A percentile compares a stretch with the other conserved stretches of the same genome.
phyloP scores from a whole-genome alignment of 2,113 vertebrate species.

The Daphoenositta chrysoptera region DNA sequence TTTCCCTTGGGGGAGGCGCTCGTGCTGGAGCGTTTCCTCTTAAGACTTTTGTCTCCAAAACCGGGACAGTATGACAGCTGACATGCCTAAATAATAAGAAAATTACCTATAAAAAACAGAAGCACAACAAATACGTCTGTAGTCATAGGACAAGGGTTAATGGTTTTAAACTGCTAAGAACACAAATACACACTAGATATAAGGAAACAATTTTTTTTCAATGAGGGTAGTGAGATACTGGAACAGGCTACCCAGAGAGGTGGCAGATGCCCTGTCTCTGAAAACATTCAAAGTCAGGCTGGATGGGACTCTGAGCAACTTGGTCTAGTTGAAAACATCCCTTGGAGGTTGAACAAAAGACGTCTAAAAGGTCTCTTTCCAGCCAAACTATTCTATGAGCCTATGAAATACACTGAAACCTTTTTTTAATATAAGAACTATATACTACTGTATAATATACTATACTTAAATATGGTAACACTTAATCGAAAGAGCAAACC shows the following conservation, averaged over 20 bases:
- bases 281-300: background rate
- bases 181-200: background rate
- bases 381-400: background rate
- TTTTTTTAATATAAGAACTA: background rate
- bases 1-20: no score
- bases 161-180: background rate
- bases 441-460: background rate
- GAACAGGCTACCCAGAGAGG: background rate
- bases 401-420: background rate
- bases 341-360: no score
- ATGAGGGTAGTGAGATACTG: background rate
- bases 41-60: no score
- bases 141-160: background rate
- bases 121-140: background rate
- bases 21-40: no score
- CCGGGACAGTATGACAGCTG: no score
- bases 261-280: background rate
- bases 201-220: fast-evolving
- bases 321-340: no score
- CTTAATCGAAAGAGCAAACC: background rate
- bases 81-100: background rate
- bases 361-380: background rate
- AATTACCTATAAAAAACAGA: background rate
- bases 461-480: background rate
- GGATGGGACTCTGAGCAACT: background rate